Evolutionary conservation across 2,113 vertebrate genomes (phyloP), one percentile per base, ranked within the genome.

Genomic region (Microtus ochrogaster): DNA sequence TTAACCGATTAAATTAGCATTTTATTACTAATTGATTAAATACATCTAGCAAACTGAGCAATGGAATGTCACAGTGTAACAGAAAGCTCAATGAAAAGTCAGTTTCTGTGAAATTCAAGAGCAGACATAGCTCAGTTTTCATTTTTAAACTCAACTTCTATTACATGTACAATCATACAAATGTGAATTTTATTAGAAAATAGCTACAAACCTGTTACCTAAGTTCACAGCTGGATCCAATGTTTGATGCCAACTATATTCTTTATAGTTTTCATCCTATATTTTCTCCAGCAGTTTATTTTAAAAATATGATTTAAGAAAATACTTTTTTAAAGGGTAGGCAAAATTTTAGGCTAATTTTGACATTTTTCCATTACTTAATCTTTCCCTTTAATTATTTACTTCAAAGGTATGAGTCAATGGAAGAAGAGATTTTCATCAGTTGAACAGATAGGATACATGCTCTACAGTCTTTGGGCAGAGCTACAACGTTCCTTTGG

Each of bases 61-160:
- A 92, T 65, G 44, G 44, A 96, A 68, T 13, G 91, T 73, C n/a
- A 94, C 73, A 96, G 65, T 44, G 11, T 49, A 95, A 81, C 44
- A 58, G 79, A 91, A 91, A 77, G 10, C 24, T 78, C 52, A 89
- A 94, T 28, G 55, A 93, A 82, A 79, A 95, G 66, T n/a, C 36
- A 66, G 92, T 92, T 94, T 94, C 89, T n/a, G 90, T 74, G 84
- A 68, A 87, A 87, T 89, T 96, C 63, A 95, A 93, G 24, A 52
- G n/a, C 55, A 96, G 95, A 95, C 65, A 90, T 66, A 84, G 41
- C 30, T 74, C 78, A 83, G 78, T 44, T 95, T 81, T 95, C 21
- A 65, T 83, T 92, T 97, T 84, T 78, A 36, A 95, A 92, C 36
- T 82, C 33, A 93, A 77, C 22, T 39, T 83, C 3, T 91, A 76